Conservation (phyloP, 2,888 invertebrate genomes). For the Metopia argyrocephala region DNA sequence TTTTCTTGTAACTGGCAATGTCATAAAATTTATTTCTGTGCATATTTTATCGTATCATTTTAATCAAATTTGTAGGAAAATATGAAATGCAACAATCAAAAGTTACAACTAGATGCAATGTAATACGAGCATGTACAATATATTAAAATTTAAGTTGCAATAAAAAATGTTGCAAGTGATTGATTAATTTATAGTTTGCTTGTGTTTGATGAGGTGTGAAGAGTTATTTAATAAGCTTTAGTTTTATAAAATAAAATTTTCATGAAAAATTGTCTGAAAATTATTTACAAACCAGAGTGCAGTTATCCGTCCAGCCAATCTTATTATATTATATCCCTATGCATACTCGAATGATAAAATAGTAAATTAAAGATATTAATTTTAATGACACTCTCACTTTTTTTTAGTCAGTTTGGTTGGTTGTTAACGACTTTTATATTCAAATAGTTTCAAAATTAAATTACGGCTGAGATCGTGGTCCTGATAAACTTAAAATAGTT, state of each 20-base stretch:
- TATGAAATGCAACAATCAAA: not conserved
- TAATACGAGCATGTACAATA: not conserved
- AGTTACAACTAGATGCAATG: not conserved
- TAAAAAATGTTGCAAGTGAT: conserved; percentile 53
- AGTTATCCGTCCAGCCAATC: too few relatives aligned
- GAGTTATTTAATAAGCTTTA: conserved; percentile 30
- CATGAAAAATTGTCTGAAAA: not conserved
- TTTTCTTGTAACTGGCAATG: too few relatives aligned
- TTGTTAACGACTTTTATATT: too few relatives aligned
- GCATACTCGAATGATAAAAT: too few relatives aligned
- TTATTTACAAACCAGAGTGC: too few relatives aligned
- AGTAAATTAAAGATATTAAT: too few relatives aligned
- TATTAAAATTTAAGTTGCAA: conserved; percentile 22
- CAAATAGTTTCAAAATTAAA: too few relatives aligned
- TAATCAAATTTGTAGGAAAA: conserved; percentile 22
- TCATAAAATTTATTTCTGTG: conserved; percentile 9
- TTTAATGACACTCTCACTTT: too few relatives aligned
- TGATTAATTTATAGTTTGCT: not conserved
- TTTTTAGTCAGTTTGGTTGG: too few relatives aligned
- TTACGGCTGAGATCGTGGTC: too few relatives aligned
- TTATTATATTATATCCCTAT: too few relatives aligned
- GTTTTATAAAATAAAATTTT: conserved; percentile 1
- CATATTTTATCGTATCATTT: conserved; percentile 38
- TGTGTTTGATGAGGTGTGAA: conserved; percentile 13
- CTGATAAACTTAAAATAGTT: too few relatives aligned